phyloP scores from a whole-genome alignment of 1,140 invertebrate genomes.

The Triops cancriformis region DNA sequence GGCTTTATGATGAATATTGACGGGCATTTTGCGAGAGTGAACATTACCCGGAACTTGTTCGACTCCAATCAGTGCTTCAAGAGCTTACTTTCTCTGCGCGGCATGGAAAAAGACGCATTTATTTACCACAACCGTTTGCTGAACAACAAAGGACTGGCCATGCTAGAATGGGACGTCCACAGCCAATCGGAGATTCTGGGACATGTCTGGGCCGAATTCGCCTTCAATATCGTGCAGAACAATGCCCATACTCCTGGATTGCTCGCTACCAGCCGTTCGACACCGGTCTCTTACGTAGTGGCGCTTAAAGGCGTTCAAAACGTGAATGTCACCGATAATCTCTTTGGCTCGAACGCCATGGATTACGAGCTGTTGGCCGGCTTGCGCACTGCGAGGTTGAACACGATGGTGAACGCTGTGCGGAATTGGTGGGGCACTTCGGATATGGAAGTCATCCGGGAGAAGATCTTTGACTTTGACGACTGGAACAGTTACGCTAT shows the following conservation, averaged over 20 bases:
- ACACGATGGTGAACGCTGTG: conserved; percentile 75
- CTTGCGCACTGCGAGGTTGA: conserved; percentile 73
- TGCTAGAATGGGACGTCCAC: conserved; percentile 79
- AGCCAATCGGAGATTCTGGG: conserved; percentile 90
- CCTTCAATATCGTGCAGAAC: conserved; percentile 64
- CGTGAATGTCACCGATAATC: conserved; percentile 79
- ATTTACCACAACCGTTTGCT: conserved; percentile 64
- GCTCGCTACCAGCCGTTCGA: conserved; percentile 20
- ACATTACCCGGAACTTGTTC: conserved; percentile 74
- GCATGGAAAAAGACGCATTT: conserved; percentile 93
- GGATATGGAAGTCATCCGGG: conserved; percentile 59
- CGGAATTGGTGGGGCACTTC: conserved; percentile 95
- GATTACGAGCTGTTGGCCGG: conserved; percentile 91
- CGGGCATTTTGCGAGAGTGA: conserved; percentile 76
- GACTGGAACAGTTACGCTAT: conserved; percentile 98
- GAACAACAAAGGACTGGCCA: conserved; percentile 71
- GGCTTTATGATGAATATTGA: conserved; percentile 74
- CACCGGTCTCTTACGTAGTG: conserved; percentile 62
- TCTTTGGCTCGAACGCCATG: conserved; percentile 71
- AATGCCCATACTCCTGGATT: conserved; percentile 49
- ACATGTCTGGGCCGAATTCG: conserved; percentile 67
- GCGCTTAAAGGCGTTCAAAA: conserved; percentile 91
- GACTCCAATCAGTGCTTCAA: conserved; percentile 70
- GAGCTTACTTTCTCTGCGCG: conserved; percentile 74
- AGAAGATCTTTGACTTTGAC: conserved; percentile 96